Percentiles rank a stretch among this genome's conserved stretches.
These are phyloP conservation scores for Drosophila kurseongensis DNA, from an alignment of 1,140 invertebrate genomes.

Conservation along the genomic window DNA sequence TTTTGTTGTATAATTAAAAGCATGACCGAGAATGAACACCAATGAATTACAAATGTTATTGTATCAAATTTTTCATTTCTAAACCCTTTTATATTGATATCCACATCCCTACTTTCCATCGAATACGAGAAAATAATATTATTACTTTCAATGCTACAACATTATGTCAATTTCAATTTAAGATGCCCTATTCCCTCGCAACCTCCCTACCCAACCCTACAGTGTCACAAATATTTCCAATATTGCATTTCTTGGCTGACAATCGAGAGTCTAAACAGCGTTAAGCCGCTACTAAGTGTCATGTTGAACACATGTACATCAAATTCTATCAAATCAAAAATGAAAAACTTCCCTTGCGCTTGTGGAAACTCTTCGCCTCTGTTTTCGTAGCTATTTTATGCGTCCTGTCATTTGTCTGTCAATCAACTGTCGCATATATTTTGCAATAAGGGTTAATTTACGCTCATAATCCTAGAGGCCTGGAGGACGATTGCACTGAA, in stretches of 20 bases:
- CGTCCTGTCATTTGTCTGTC: conserved; percentile 80
- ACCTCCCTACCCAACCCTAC: conserved; percentile 1
- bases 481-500: conserved; percentile 56
- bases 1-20: too few species aligned
- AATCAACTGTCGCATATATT: conserved; percentile 82
- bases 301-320: conserved; percentile 78
- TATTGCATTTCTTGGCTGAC: conserved; percentile 44
- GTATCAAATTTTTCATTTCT: not conserved
- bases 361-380: conserved; percentile 1
- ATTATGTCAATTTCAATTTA: conserved; percentile 49
- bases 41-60: too few species aligned
- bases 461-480: conserved; percentile 74
- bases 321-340: conserved; percentile 79
- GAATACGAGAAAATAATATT: conserved; percentile 9
- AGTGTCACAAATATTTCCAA: conserved; percentile 22
- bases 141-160: conserved; percentile 5
- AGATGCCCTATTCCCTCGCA: not conserved
- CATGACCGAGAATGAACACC: too few species aligned
- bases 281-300: conserved; percentile 78
- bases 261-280: conserved; percentile 63
- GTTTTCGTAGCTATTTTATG: conserved; percentile 59
- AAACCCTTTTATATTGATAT: not conserved
- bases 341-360: conserved; percentile 24
- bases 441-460: conserved; percentile 83
- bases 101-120: not conserved